Conservation (phyloP, 2,888 invertebrate genomes). For the Linnaemya vulpina region DNA sequence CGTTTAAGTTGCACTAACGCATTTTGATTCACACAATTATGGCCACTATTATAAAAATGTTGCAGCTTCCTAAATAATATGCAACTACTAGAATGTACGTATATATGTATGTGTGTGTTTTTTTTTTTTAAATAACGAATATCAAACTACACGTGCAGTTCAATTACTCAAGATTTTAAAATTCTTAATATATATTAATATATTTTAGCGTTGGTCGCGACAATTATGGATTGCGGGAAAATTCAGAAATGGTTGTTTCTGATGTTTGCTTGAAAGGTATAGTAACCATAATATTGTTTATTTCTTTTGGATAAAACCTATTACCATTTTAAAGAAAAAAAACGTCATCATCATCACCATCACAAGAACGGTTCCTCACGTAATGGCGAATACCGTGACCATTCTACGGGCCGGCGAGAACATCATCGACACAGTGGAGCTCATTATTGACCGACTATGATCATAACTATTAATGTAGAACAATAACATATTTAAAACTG, state of each 20-base stretch:
- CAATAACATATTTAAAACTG: conserved; percentile 76
- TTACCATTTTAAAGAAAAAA: conserved; percentile 78
- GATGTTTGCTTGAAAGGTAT: conserved; percentile 84
- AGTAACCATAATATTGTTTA: neutral
- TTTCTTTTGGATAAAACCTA: neutral
- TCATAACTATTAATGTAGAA: conserved; percentile 83
- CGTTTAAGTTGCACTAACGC: too few relatives aligned
- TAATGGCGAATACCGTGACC: conserved; percentile 82
- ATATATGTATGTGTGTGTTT: too few relatives aligned
- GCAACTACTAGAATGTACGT: too few relatives aligned
- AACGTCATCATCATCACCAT: conserved; percentile 83
- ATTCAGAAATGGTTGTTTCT: conserved; percentile 90
- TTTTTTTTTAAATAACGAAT: too few relatives aligned
- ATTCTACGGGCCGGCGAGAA: conserved; percentile 81
- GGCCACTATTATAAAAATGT: too few relatives aligned
- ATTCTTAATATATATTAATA: conserved; percentile 1
- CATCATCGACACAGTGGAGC: conserved; percentile 82
- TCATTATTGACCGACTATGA: conserved; percentile 83
- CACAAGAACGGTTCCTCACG: conserved; percentile 82
- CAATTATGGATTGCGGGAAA: conserved; percentile 86
- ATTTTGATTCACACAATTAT: too few relatives aligned
- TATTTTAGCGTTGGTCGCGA: conserved; percentile 80
- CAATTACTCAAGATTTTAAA: neutral
- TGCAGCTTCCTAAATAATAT: too few relatives aligned
- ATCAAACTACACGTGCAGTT: too few relatives aligned